phyloP scores from a whole-genome alignment of 2,113 vertebrate genomes.

The Herpailurus yagouaroundi region DNA sequence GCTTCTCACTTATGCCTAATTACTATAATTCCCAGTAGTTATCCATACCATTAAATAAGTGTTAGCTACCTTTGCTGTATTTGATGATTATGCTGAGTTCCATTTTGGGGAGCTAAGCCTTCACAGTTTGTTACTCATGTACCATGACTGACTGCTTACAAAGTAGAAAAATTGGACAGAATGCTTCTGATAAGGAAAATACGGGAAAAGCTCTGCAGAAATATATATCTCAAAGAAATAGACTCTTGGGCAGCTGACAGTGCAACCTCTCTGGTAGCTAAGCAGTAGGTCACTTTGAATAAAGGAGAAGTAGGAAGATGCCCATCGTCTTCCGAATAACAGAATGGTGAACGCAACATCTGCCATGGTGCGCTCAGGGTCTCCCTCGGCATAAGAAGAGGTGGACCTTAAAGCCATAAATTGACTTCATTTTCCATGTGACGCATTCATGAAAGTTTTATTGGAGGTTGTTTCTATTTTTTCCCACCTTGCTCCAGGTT shows the following conservation, averaged over 20 bases:
- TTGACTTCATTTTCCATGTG: neutral
- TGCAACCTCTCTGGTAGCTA: neutral
- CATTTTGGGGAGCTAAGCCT: conserved; percentile 12
- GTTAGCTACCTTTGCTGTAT: neutral
- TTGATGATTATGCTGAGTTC: neutral
- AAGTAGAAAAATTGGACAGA: conserved; percentile 6
- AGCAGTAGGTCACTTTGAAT: neutral
- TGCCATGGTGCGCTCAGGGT: neutral
- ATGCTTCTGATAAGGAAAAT: neutral
- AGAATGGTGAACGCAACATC: neutral
- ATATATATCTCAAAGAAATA: neutral
- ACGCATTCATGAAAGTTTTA: neutral
- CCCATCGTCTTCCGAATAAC: neutral
- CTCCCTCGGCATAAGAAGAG: neutral
- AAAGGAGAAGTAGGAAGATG: neutral
- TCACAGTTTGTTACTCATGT: neutral
- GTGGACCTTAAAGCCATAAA: neutral
- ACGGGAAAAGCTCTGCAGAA: neutral
- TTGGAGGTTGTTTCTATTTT: neutral
- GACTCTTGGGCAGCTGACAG: neutral
- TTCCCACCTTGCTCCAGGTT: neutral
- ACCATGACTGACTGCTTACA: neutral
- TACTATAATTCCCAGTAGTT: neutral
- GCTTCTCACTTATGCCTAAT: conserved; percentile 32
- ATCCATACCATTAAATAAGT: neutral